Percentiles rank a stretch among this genome's conserved stretches.
Evolutionary conservation across 1,140 invertebrate species (phyloP).

Genomic region (Araneus ventricosus): DNA sequence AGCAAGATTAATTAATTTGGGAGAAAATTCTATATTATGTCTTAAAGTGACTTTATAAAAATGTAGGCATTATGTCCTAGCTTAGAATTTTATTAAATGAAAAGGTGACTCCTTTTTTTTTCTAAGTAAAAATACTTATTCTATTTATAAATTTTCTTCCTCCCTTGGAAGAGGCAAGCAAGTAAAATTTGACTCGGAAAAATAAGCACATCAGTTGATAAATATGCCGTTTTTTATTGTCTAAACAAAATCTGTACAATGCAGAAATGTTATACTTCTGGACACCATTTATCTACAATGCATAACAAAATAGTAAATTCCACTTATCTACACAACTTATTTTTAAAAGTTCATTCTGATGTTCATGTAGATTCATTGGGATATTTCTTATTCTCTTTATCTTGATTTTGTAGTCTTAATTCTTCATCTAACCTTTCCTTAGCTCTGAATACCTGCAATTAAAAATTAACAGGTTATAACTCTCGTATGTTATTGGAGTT

Average conservation of each 20-base stretch:
- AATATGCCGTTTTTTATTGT: slow-evolving; percentile 27
- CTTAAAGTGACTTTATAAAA: no score
- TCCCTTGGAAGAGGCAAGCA: no score
- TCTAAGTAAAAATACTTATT: no score
- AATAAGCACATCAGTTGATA: no score
- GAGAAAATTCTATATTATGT: no score
- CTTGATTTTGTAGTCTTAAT: slow-evolving; percentile 51
- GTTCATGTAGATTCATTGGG: background rate
- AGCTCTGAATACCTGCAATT: slow-evolving; percentile 75
- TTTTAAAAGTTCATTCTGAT: background rate
- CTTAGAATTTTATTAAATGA: no score
- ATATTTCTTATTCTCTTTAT: slow-evolving; percentile 29
- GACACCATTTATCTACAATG: background rate
- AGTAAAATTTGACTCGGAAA: no score
- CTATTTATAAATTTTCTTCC: no score
- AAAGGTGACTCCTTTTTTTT: no score
- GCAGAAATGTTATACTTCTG: background rate
- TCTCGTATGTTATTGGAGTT: background rate
- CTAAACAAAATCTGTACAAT: background rate
- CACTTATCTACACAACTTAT: background rate
- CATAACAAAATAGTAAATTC: background rate
- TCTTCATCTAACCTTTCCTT: slow-evolving; percentile 77
- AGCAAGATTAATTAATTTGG: no score
- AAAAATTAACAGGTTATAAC: slow-evolving; percentile 21
- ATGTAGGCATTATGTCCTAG: no score